Percentiles rank a stretch among this genome's conserved stretches.
phyloP scores from a whole-genome alignment of 2,888 invertebrate genomes.

The Callyntrura guangdongensis region DNA sequence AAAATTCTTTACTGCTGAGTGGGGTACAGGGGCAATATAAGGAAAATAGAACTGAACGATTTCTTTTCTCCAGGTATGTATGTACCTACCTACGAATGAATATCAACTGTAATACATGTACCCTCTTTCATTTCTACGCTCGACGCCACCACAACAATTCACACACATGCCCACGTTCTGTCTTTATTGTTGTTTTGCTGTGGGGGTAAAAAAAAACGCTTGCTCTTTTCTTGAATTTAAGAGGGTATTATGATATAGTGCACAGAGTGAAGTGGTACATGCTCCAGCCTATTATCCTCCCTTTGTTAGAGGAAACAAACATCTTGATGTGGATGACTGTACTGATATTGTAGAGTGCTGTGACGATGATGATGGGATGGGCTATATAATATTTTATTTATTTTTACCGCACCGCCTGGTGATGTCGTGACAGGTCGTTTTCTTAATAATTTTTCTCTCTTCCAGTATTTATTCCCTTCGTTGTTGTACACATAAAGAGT shows the following conservation, averaged over 20 bases:
- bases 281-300: not conserved
- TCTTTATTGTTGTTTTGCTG: slow-evolving; percentile 35
- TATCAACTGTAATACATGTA: too few species aligned
- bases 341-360: not conserved
- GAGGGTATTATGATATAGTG: slow-evolving; percentile 19
- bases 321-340: slow-evolving; percentile 46
- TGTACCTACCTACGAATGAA: not conserved
- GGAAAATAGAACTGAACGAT: not conserved
- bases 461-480: slow-evolving; percentile 10
- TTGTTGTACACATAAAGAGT: not conserved
- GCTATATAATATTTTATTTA: slow-evolving; percentile 82
- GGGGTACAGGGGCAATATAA: not conserved
- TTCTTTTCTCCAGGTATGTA: slow-evolving; percentile 28
- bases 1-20: slow-evolving; percentile 54
- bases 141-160: not conserved
- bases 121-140: not conserved
- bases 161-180: slow-evolving; percentile 46
- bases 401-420: slow-evolving; percentile 82
- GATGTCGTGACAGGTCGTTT: slow-evolving; percentile 82
- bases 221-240: not conserved
- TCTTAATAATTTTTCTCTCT: slow-evolving; percentile 36
- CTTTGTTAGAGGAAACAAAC: slow-evolving; percentile 52
- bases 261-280: slow-evolving; percentile 30
- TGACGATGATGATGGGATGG: slow-evolving; percentile 60
- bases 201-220: not conserved